phyloP scores from a whole-genome alignment of 2,113 vertebrate species.

The Scomber colias region DNA sequence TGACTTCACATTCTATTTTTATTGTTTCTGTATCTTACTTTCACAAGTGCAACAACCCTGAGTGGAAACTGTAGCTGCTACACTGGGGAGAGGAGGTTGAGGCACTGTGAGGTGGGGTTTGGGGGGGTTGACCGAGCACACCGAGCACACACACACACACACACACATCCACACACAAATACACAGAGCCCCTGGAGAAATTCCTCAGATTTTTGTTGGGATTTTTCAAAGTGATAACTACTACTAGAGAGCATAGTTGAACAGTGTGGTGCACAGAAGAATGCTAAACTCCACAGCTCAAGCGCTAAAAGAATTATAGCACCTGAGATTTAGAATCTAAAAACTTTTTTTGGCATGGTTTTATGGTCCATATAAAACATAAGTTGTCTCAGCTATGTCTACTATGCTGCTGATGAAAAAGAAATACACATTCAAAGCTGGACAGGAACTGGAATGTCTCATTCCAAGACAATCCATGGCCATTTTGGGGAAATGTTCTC shows the following conservation, averaged over 20 bases:
- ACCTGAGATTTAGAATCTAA: slow-evolving; percentile 9
- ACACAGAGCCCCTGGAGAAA: slow-evolving; percentile 74
- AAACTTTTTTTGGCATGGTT: slow-evolving; percentile 3
- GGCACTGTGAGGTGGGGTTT: slow-evolving; percentile 6
- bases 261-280: slow-evolving; percentile 32
- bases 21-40: not conserved
- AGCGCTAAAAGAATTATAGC: slow-evolving; percentile 30
- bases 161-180: slow-evolving; percentile 34
- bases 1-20: not conserved
- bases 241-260: slow-evolving; percentile 23
- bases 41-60: not conserved
- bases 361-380: slow-evolving; percentile 18
- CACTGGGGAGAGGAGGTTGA: slow-evolving; percentile 27
- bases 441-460: slow-evolving; percentile 16
- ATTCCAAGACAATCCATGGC: slow-evolving; percentile 16
- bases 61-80: slow-evolving; percentile 8
- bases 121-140: slow-evolving; percentile 5
- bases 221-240: slow-evolving; percentile 71
- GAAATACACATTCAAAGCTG: not conserved
- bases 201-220: slow-evolving; percentile 77
- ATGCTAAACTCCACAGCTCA: slow-evolving; percentile 24
- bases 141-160: slow-evolving; percentile 30
- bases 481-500: slow-evolving; percentile 33
- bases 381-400: slow-evolving; percentile 36
- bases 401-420: slow-evolving; percentile 32